A percentile compares a stretch with the other conserved stretches of the same genome.
Evolutionary conservation across 1,140 invertebrate species (phyloP).

Genomic region (Tetramorium parvispinum): DNA sequence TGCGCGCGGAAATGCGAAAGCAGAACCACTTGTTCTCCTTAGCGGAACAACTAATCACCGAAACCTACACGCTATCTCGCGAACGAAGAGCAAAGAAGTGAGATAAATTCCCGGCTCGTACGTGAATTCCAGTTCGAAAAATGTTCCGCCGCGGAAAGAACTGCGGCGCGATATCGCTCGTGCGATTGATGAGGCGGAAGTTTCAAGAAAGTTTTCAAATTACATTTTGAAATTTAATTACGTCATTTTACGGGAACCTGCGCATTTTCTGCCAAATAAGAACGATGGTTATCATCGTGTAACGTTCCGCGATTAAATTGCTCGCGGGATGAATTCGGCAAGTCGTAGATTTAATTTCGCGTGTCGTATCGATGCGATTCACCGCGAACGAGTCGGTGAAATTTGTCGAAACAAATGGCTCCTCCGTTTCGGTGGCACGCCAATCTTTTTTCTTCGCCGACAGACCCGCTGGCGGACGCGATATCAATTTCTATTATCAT

Average conservation of each 20-base stretch:
- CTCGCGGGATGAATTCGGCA: not conserved
- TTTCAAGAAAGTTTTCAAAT: not conserved
- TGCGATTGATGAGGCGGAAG: not conserved
- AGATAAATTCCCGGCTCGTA: slow-evolving; percentile 8
- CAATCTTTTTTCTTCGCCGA: not conserved
- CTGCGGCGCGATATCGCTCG: not conserved
- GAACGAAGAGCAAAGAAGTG: not conserved
- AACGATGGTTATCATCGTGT: not conserved
- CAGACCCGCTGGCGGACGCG: not conserved
- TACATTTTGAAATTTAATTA: not conserved
- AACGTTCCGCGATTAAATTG: not conserved
- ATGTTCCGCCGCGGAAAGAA: not conserved
- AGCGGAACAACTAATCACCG: slow-evolving; percentile 19
- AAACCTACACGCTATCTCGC: slow-evolving; percentile 14
- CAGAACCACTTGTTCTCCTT: slow-evolving; percentile 29
- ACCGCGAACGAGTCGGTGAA: not conserved
- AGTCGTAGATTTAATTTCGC: slow-evolving; percentile 10
- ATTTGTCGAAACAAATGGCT: slow-evolving; percentile 41
- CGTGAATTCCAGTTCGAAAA: not conserved
- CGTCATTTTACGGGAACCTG: not conserved
- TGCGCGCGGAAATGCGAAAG: slow-evolving; percentile 18
- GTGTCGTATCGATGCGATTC: slow-evolving; percentile 9
- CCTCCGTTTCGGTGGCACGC: slow-evolving; percentile 6
- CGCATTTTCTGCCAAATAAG: not conserved
- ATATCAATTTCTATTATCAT: slow-evolving; percentile 62